These are phyloP conservation scores for Oryzaephilus surinamensis DNA, from an alignment of 1,140 invertebrate species.

Conservation along the genomic window DNA sequence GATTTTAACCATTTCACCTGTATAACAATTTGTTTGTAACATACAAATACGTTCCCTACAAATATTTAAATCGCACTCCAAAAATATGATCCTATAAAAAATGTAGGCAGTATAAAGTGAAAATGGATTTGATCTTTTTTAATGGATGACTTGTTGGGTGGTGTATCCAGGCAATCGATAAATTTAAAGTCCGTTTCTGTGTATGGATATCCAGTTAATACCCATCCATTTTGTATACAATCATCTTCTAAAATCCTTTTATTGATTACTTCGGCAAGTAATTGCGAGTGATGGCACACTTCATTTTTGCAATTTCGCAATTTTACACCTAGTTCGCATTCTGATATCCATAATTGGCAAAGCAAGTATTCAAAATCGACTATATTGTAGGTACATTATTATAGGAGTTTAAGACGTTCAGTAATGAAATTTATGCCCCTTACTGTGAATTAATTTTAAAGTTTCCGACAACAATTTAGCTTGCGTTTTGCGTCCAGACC, in stretches of 20 bases:
- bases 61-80: conserved; percentile 30
- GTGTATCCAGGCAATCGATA: conserved; percentile 46
- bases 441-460: conserved; percentile 39
- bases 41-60: conserved; percentile 26
- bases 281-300: conserved; percentile 36
- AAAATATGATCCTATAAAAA: conserved; percentile 23
- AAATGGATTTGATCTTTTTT: too few species aligned
- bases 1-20: background rate
- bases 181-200: conserved; percentile 45
- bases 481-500: conserved; percentile 39
- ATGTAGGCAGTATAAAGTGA: background rate
- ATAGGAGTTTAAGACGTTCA: too few species aligned
- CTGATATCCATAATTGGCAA: conserved; percentile 37
- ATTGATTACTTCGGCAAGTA: conserved; percentile 39
- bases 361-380: conserved; percentile 45
- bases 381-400: conserved; percentile 21
- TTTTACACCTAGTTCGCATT: conserved; percentile 39
- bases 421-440: conserved; percentile 5
- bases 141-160: conserved; percentile 45
- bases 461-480: conserved; percentile 34
- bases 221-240: conserved; percentile 48
- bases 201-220: conserved; percentile 46
- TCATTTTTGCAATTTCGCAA: conserved; percentile 35
- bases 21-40: background rate
- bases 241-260: conserved; percentile 41